These are phyloP conservation scores for Incurvaria masculella DNA, from an alignment of 2,888 invertebrate genomes.

Conservation along the genomic window DNA sequence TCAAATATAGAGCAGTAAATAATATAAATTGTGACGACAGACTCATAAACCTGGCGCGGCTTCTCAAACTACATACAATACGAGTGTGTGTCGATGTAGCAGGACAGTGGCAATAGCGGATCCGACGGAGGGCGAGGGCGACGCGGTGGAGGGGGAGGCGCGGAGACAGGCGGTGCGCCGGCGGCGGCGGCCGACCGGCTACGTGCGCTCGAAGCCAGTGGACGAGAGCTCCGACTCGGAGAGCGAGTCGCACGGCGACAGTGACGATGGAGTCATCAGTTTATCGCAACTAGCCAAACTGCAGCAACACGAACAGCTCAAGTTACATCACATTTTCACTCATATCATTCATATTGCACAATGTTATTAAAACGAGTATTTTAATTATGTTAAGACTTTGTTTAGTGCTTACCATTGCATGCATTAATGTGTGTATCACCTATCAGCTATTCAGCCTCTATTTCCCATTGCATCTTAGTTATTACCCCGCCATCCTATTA, in stretches of 20 bases:
- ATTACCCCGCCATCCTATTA: no score
- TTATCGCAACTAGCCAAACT: constrained; percentile 12
- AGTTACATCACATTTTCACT: no score
- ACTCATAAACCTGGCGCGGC: constrained; percentile 7
- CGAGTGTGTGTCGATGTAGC: constrained; percentile 29
- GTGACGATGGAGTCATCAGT: constrained; percentile 22
- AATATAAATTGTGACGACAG: not conserved
- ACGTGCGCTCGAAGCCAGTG: constrained; percentile 21
- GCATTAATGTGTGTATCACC: no score
- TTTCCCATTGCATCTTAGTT: no score
- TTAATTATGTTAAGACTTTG: no score
- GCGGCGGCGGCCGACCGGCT: constrained; percentile 20
- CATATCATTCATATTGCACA: no score
- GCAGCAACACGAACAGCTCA: constrained; percentile 16
- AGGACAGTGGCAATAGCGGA: constrained; percentile 11
- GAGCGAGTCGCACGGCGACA: not conserved
- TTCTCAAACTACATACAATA: constrained; percentile 23
- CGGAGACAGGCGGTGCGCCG: not conserved
- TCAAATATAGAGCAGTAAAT: no score
- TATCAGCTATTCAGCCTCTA: no score
- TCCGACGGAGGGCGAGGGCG: constrained; percentile 28
- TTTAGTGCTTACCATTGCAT: no score
- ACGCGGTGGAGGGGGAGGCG: constrained; percentile 17
- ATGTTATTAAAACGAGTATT: no score
- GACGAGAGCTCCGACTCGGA: no score